Evolutionary conservation across 2,113 vertebrate species (phyloP).

Genomic region (Daubentonia madagascariensis): DNA sequence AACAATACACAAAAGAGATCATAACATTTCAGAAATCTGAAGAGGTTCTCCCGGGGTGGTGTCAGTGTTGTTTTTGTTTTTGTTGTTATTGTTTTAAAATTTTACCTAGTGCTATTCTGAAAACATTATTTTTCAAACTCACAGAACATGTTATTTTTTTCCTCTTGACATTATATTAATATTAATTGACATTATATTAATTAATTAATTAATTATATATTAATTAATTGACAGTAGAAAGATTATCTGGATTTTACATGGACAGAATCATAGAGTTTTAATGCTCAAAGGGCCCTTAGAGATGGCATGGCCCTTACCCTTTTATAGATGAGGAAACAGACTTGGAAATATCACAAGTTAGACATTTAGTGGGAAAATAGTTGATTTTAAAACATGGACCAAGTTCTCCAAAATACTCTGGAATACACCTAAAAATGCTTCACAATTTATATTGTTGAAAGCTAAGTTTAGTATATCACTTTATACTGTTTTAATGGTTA

Average conservation of each 20-base stretch:
- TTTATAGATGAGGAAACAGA: neutral
- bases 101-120: neutral
- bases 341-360: neutral
- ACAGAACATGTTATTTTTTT: neutral
- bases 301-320: neutral
- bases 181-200: no score
- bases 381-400: neutral
- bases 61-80: neutral
- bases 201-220: no score
- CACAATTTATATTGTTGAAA: neutral
- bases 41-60: neutral
- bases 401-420: neutral
- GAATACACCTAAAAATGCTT: neutral
- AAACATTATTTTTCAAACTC: neutral
- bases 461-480: neutral
- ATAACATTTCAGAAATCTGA: slow-evolving; percentile 6
- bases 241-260: neutral
- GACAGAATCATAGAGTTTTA: neutral
- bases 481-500: neutral
- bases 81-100: neutral
- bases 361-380: neutral
- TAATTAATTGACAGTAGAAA: no score
- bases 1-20: neutral
- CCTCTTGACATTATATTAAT: neutral
- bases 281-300: neutral